Conservation (phyloP, 2,113 vertebrate genomes). For the Elgaria multicarinata region DNA sequence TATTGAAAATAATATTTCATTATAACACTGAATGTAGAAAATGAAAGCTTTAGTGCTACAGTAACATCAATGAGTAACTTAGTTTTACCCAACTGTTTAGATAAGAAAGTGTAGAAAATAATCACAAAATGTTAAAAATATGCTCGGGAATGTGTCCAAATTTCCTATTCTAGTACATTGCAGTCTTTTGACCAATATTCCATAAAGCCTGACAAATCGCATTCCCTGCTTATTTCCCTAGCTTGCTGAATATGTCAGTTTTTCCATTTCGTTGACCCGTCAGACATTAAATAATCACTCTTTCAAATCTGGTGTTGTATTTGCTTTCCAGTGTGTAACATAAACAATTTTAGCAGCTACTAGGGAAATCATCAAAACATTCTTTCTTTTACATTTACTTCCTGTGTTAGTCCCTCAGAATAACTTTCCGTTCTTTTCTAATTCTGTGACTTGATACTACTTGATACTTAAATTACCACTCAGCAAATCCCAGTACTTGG, state of each 20-base stretch:
- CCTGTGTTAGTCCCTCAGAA: neutral
- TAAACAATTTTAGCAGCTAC: slow-evolving; percentile 13
- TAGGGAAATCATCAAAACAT: neutral
- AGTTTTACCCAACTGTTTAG: neutral
- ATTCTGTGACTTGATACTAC: neutral
- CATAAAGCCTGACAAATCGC: neutral
- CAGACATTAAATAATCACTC: slow-evolving; percentile 12
- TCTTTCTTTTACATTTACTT: slow-evolving; percentile 7
- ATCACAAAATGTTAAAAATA: neutral
- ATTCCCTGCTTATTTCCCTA: neutral
- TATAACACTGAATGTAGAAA: neutral
- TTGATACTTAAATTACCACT: neutral
- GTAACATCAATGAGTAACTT: neutral
- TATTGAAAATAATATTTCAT: neutral
- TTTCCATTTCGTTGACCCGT: neutral
- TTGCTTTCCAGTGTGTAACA: neutral
- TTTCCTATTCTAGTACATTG: neutral
- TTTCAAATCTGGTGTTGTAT: neutral
- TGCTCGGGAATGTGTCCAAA: neutral
- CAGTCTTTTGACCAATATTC: neutral
- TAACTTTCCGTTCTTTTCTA: neutral
- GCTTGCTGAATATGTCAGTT: neutral
- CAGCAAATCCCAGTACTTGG: neutral
- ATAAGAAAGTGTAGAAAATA: neutral
- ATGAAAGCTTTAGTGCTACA: neutral